Base-by-base conservation (phyloP, 2,797 vertebrate genomes). In the Cyclopterus lumpus region DNA sequence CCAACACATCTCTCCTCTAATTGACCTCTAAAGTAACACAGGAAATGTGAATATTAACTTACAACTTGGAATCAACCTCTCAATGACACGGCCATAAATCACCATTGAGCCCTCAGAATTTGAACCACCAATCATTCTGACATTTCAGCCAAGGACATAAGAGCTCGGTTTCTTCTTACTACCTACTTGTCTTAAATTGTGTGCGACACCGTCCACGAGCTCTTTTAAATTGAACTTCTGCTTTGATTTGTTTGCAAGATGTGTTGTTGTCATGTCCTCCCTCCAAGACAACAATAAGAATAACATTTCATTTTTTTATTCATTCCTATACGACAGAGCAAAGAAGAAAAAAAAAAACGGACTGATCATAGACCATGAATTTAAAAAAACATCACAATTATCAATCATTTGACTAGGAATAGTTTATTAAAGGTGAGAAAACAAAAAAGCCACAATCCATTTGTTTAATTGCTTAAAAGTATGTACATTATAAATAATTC, bases 401-500 rank as follows among this genome's bases (percentile, higher is more conserved):
- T 73, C 44, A 42, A 70, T 86, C 44, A 73, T 94, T 93, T 95
- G 90, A 93, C 93, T 94, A 95, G 91, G 92, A 95, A 95, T 88
- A 66, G 78, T 95, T 95, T 95, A 94, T 94, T 95, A 94, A 94
- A 94, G 89, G 90, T 94, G 91, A 93, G 89, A 94, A 94, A 94
- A 88, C 86, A 89, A 89, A 88, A 92, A 90, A 89, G 84, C 89
- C 92, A 94, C 92, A 91, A 90, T 83, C 71, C 87, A 88, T 90
- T 78, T 83, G 48, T 87, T 91, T 86, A 88, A 91, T 87, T 87
- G 86, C 86, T 92, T 92, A 91, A 93, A 94, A 94, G 86, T 95
- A 95, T 95, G 83, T 94, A 95, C 93, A 95, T 92, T 93, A 95
- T 95, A 95, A 95, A 95, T 95, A 95, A 92, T 89, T 91, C 81